These are phyloP conservation scores for Tetragnatha versicolor DNA, from an alignment of 1,140 invertebrate species.

Conservation along the genomic window DNA sequence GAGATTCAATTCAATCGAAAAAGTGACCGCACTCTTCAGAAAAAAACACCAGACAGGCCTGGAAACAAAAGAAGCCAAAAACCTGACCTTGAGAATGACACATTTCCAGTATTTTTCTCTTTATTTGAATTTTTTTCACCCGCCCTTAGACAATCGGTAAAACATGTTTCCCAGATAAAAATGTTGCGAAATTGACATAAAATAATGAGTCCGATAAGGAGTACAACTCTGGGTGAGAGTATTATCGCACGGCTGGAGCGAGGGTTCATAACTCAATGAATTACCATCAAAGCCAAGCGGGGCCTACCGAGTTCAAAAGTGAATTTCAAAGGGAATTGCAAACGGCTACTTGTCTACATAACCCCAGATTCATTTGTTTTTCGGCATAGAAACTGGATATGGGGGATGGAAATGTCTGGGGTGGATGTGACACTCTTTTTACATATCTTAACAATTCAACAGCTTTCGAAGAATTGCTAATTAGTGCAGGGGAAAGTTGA, in stretches of 20 bases:
- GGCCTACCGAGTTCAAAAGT: neutral
- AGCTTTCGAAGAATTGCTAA: too few species aligned
- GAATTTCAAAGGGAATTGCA: neutral
- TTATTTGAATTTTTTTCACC: slow-evolving; percentile 8
- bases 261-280: slow-evolving; percentile 1
- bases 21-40: too few species aligned
- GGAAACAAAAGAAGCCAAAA: slow-evolving; percentile 22
- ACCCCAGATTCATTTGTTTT: too few species aligned
- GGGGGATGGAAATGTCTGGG: too few species aligned
- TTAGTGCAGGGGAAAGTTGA: too few species aligned
- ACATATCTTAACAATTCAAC: too few species aligned
- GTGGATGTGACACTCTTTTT: too few species aligned
- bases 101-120: slow-evolving; percentile 29
- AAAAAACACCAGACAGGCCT: neutral
- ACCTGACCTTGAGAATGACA: slow-evolving; percentile 36
- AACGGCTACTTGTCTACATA: too few species aligned
- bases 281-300: neutral
- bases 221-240: slow-evolving; percentile 21
- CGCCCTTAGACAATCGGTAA: slow-evolving; percentile 37
- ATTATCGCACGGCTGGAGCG: slow-evolving; percentile 10
- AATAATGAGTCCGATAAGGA: slow-evolving; percentile 42
- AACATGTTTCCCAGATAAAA: slow-evolving; percentile 45
- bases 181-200: slow-evolving; percentile 44
- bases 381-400: too few species aligned
- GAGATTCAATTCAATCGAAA: too few species aligned